Conservation (phyloP, 2,113 vertebrate genomes). For the Passerina amoena region DNA sequence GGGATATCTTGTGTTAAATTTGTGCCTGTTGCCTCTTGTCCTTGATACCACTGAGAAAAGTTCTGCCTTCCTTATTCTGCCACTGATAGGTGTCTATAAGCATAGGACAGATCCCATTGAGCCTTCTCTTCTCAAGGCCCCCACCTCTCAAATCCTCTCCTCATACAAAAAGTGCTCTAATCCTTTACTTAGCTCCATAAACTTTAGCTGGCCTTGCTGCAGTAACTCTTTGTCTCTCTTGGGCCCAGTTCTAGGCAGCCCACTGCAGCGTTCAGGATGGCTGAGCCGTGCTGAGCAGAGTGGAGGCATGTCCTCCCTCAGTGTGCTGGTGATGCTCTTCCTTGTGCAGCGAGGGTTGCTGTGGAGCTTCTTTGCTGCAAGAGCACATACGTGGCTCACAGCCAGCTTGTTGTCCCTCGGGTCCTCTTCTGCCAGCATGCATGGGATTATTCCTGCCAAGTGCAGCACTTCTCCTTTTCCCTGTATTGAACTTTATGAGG, state of each 20-base stretch:
- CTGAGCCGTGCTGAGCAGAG: neutral
- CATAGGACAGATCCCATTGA: neutral
- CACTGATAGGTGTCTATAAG: neutral
- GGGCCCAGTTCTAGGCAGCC: neutral
- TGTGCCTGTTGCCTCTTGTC: neutral
- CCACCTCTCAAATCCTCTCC: neutral
- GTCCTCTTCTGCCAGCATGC: neutral
- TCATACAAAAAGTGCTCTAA: neutral
- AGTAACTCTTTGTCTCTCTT: neutral
- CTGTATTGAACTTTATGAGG: neutral
- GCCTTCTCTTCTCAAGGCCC: neutral
- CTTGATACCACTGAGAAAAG: neutral
- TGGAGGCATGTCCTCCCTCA: neutral
- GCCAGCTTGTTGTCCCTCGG: neutral
- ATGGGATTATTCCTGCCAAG: neutral
- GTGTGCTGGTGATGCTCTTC: neutral
- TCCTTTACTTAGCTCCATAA: neutral
- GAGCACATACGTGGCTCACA: rapidly evolving
- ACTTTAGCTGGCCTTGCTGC: neutral
- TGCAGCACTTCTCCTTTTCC: neutral
- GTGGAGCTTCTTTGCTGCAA: neutral
- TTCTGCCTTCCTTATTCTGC: neutral
- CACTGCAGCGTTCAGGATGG: neutral
- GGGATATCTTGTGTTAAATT: neutral
- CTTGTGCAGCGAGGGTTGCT: neutral